Evolutionary conservation across 2,113 vertebrate genomes (phyloP).

Genomic region (Brachypodius melanocephalos): DNA sequence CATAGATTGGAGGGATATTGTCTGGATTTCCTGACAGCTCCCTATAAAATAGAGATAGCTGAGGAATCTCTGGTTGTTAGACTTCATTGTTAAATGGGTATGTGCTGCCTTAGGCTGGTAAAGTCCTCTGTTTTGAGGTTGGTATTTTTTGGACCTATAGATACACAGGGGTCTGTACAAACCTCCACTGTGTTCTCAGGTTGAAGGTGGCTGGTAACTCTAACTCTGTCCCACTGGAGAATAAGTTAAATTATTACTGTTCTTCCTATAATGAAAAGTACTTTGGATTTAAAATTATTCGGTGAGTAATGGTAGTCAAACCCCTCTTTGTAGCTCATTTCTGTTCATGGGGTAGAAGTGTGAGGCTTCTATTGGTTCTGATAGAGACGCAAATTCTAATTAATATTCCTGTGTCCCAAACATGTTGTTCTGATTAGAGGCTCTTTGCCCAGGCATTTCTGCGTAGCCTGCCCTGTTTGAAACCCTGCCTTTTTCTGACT

Average conservation of each 20-base stretch:
- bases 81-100: neutral
- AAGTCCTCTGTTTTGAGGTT: neutral
- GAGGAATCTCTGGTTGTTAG: neutral
- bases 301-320: neutral
- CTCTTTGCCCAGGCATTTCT: conserved; percentile 66
- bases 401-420: conserved; percentile 45
- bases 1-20: neutral
- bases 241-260: neutral
- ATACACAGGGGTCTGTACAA: neutral
- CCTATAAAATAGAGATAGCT: neutral
- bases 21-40: neutral
- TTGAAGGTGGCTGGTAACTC: neutral
- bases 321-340: neutral
- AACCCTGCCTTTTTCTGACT: conserved; percentile 75
- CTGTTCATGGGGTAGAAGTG: neutral
- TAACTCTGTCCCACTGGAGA: neutral
- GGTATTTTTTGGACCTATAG: neutral
- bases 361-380: neutral
- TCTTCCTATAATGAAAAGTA: neutral
- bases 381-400: conserved; percentile 14
- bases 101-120: neutral
- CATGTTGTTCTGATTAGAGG: conserved; percentile 60
- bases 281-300: neutral
- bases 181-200: neutral
- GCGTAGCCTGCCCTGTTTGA: conserved; percentile 68